Conservation (phyloP, 2,113 vertebrate genomes). For the Strix uralensis region DNA sequence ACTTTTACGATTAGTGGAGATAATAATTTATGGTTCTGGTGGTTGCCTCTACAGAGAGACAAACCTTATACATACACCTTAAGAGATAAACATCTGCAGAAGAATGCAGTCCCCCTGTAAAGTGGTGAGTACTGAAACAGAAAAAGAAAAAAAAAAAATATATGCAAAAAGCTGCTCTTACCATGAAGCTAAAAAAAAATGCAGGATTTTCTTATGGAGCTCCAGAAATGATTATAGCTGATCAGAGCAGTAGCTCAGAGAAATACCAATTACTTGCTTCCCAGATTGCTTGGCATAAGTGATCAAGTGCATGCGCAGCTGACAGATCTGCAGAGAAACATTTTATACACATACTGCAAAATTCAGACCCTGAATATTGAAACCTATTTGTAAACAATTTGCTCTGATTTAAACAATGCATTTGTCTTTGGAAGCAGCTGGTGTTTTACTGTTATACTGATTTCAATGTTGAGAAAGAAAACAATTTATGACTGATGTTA, state of each 20-base stretch:
- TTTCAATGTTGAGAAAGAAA: neutral
- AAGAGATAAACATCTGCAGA: conserved; percentile 32
- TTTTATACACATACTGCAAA: conserved; percentile 5
- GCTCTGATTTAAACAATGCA: conserved; percentile 43
- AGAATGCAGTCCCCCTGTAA: neutral
- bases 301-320: neutral
- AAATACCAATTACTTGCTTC: conserved; percentile 22
- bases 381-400: conserved; percentile 57
- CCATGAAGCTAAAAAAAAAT: conserved; percentile 2
- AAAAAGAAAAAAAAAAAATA: neutral
- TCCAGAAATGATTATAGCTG: conserved; percentile 9
- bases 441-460: conserved; percentile 39
- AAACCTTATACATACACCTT: neutral
- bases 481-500: conserved; percentile 39
- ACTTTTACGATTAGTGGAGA: neutral
- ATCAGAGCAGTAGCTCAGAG: neutral
- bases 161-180: neutral
- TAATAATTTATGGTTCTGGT: conserved; percentile 19
- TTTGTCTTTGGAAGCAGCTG: conserved; percentile 51
- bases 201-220: neutral
- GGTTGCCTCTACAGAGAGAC: neutral
- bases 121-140: neutral
- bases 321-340: neutral
- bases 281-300: conserved; percentile 32
- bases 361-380: conserved; percentile 23